Evolutionary conservation across 2,113 vertebrate genomes (phyloP).

Genomic region (Gymnorhina tibicen): DNA sequence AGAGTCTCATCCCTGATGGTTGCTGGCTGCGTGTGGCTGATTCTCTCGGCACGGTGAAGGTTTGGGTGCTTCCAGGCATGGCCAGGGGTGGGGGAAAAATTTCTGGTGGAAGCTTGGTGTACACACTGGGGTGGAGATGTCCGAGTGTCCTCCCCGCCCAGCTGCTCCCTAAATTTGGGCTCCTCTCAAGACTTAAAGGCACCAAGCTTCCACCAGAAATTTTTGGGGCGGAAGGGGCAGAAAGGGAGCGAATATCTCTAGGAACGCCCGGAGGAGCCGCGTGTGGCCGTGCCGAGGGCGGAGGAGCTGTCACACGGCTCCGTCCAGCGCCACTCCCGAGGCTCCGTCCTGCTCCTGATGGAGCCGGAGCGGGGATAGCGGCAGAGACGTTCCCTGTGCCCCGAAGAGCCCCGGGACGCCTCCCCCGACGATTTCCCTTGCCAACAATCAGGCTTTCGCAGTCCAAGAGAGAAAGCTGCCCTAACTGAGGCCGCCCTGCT

Average conservation of each 20-base stretch:
- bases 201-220: not conserved
- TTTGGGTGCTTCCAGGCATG: not conserved
- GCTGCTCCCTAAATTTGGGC: not conserved
- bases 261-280: accelerated
- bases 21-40: not conserved
- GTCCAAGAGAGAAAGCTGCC: accelerated
- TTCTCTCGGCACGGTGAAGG: not conserved
- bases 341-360: accelerated
- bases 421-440: not conserved
- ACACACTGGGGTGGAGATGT: not conserved
- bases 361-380: not conserved
- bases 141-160: not conserved
- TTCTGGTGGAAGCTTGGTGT: not conserved
- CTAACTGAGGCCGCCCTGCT: accelerated
- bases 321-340: not conserved
- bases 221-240: not conserved
- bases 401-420: not conserved
- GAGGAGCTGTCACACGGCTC: not conserved
- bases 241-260: accelerated
- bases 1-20: accelerated
- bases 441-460: accelerated
- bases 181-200: not conserved
- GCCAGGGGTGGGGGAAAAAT: too few species aligned
- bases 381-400: not conserved
- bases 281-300: accelerated